These are phyloP conservation scores for Lytechinus pictus DNA, from an alignment of 35 echinoderm and acorn worm species.

Conservation along the genomic window DNA sequence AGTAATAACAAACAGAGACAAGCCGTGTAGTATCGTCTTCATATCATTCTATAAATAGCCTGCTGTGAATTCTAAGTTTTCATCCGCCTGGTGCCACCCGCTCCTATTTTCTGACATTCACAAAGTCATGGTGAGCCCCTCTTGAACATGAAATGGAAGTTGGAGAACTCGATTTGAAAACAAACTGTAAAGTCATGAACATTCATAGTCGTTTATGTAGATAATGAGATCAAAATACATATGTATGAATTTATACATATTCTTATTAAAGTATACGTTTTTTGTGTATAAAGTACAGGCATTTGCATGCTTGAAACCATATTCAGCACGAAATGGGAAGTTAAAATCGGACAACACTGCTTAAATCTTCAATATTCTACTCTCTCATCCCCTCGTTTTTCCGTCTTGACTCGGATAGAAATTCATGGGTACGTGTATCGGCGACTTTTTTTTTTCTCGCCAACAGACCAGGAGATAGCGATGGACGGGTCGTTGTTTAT, in stretches of 20 bases:
- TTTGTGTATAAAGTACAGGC: too few species aligned
- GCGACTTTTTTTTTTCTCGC: not conserved
- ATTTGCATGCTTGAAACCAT: too few species aligned
- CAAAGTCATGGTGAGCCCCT: not conserved
- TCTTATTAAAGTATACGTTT: too few species aligned
- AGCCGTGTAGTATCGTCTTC: not conserved
- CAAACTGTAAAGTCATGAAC: not conserved
- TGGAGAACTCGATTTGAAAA: not conserved
- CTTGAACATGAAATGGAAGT: not conserved
- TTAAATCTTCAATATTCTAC: not conserved
- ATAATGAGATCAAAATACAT: too few species aligned
- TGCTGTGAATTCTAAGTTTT: not conserved
- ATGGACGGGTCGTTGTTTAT: not conserved
- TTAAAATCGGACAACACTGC: not conserved
- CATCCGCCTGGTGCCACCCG: not conserved
- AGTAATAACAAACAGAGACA: not conserved
- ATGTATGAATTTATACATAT: too few species aligned
- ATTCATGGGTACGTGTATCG: not conserved
- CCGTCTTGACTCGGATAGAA: not conserved
- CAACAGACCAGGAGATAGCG: not conserved
- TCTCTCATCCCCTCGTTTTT: too few species aligned
- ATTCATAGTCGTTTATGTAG: too few species aligned
- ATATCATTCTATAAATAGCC: constrained; percentile 2
- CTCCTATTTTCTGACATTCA: not conserved
- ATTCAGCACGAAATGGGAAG: too few species aligned